phyloP scores from a whole-genome alignment of 2,888 invertebrate species.

The Leptinotarsa tumamoca region DNA sequence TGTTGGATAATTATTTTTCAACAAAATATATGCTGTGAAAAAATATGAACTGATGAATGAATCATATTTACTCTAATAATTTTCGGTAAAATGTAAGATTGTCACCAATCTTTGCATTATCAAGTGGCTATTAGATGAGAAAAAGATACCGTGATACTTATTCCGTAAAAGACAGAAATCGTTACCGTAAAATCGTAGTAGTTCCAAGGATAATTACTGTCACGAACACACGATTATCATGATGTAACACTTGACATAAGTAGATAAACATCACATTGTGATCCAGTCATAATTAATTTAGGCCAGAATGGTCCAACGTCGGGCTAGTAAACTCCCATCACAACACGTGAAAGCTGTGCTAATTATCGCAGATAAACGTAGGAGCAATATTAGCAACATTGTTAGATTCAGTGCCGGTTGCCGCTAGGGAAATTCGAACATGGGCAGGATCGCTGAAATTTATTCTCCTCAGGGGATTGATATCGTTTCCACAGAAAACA shows the following conservation, averaged over 20 bases:
- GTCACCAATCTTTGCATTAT: too few relatives aligned
- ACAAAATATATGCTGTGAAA: too few relatives aligned
- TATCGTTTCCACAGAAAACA: conserved; percentile 11
- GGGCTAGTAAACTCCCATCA: background rate
- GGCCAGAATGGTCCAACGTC: background rate
- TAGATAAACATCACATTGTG: background rate
- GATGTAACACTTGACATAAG: background rate
- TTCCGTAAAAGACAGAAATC: too few relatives aligned
- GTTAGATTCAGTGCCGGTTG: conserved; percentile 46
- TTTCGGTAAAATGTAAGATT: too few relatives aligned
- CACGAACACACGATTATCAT: background rate
- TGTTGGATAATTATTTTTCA: too few relatives aligned
- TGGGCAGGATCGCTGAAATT: conserved; percentile 35
- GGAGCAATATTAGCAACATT: conserved; percentile 40
- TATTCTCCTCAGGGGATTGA: conserved; percentile 18
- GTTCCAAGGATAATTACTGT: too few relatives aligned
- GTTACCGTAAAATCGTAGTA: too few relatives aligned
- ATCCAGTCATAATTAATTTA: background rate
- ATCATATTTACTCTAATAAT: too few relatives aligned
- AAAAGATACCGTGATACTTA: too few relatives aligned
- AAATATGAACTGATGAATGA: too few relatives aligned
- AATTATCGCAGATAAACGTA: conserved; percentile 49
- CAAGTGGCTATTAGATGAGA: too few relatives aligned
- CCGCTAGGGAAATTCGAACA: conserved; percentile 50
- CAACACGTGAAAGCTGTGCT: conserved; percentile 30